Base-by-base conservation (phyloP, 2,797 vertebrate species). In the Coregonus ussuriensis region DNA sequence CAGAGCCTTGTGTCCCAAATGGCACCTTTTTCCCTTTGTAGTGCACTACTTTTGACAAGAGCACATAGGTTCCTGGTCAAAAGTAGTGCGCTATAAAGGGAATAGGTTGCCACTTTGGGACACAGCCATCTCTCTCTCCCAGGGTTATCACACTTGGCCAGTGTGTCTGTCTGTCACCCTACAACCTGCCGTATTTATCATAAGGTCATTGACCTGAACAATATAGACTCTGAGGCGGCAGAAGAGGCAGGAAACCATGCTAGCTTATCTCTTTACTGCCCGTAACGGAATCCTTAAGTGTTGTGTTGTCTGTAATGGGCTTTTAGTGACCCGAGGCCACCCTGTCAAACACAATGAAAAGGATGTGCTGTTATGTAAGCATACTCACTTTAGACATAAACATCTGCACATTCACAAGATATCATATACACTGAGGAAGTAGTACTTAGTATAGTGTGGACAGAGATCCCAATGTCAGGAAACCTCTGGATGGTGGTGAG, bases 141-240 rank as follows among this genome's bases (percentile, higher is more conserved):
- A 21, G 29, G 86, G 87, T 87, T 82, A 83, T 89, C 86, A 37
- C 1, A 62, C 80, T 71, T 81, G 82, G 84, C 82, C 33, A 3
- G 67, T 68, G 75, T 74, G 16, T 66, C 37, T 21, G 67, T 18
- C 9, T 3, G 74, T 82, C 80, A 65, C 25, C 3, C 47, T 65
- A 21, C 5, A 68, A 74, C 72, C 41, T 9, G 2, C 18, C 72
- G 80, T 83, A 89, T 90, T 88, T 84, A 65, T 59, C 41, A 21
- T 31, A 73, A 78, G 80, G 86, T 89, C 82, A 73, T 0, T 52
- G 78, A 82, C 77, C 81, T 51, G 31, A 13, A 66, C 7, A 71
- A 62, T 59, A 14, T 18, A 47, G 35, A 51, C 33, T 29, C 68
- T 9, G 37, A 81, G 78, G 18, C 37, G 25, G 29, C 82, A 47